phyloP scores from a whole-genome alignment of 2,113 vertebrate genomes.

The Equus przewalskii region DNA sequence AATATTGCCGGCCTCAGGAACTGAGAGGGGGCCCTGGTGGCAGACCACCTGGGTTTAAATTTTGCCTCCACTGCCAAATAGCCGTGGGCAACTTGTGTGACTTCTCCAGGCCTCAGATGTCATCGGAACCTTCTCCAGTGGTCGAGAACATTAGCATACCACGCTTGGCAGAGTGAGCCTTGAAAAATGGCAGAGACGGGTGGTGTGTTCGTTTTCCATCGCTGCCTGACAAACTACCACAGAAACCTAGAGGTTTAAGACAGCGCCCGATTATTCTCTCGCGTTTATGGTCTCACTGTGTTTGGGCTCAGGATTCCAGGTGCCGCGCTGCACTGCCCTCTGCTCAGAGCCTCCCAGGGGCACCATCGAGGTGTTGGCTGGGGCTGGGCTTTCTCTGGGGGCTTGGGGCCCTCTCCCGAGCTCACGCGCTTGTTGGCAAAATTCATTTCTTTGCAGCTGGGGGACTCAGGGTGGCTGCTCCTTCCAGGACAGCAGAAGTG shows the following conservation, averaged over 20 bases:
- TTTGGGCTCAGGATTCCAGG: background rate
- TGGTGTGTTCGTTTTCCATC: background rate
- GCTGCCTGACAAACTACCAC: background rate
- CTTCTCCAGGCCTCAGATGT: background rate
- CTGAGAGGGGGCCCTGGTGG: background rate
- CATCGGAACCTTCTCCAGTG: rapidly evolving
- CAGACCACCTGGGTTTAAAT: background rate
- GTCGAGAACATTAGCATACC: background rate
- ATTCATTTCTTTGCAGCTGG: background rate
- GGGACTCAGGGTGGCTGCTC: background rate
- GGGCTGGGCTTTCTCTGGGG: background rate
- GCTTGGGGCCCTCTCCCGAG: background rate
- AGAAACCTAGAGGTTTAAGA: background rate
- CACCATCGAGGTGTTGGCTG: background rate
- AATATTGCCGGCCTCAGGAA: background rate
- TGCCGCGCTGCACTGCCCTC: background rate
- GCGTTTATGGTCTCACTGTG: background rate
- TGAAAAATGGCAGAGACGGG: background rate
- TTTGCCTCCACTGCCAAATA: background rate
- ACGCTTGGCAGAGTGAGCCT: background rate
- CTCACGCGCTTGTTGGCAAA: background rate
- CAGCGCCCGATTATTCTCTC: background rate
- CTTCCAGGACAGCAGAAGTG: background rate
- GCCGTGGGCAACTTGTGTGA: too few relatives aligned
- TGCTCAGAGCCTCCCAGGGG: background rate